These are phyloP conservation scores for Marmota flaviventris DNA, from an alignment of 2,113 vertebrate species.

Conservation along the genomic window DNA sequence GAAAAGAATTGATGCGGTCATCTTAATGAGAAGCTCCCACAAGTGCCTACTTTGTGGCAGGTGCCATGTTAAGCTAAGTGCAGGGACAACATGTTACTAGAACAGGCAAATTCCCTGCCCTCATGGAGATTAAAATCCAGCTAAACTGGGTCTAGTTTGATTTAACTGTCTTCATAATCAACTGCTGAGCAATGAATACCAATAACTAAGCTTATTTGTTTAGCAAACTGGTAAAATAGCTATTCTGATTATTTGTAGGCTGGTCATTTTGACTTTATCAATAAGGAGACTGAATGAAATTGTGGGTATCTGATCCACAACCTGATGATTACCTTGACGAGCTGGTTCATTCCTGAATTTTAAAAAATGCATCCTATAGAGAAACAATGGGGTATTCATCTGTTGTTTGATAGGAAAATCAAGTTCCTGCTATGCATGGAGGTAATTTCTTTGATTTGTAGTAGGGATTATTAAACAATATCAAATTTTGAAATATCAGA, in stretches of 20 bases:
- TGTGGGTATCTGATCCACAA: background rate
- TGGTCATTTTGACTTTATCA: constrained; percentile 9
- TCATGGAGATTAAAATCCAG: background rate
- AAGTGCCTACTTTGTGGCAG: background rate
- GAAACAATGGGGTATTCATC: background rate
- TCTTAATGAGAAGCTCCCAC: background rate
- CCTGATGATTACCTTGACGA: background rate
- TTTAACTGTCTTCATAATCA: background rate
- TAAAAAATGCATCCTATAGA: background rate
- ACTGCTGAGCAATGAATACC: background rate
- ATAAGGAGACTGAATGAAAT: background rate
- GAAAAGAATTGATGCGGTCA: background rate
- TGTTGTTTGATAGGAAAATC: background rate
- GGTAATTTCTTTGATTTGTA: background rate
- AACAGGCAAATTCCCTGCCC: background rate
- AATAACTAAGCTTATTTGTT: background rate
- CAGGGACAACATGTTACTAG: background rate
- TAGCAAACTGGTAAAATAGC: background rate
- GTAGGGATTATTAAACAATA: background rate
- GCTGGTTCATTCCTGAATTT: background rate
- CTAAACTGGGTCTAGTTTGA: background rate
- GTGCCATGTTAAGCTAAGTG: no score
- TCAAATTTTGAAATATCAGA: background rate
- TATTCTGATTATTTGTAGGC: background rate
- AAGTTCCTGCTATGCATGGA: background rate